Base-by-base conservation (phyloP, 2,113 vertebrate species). In the Thalassarche chlororhynchos region DNA sequence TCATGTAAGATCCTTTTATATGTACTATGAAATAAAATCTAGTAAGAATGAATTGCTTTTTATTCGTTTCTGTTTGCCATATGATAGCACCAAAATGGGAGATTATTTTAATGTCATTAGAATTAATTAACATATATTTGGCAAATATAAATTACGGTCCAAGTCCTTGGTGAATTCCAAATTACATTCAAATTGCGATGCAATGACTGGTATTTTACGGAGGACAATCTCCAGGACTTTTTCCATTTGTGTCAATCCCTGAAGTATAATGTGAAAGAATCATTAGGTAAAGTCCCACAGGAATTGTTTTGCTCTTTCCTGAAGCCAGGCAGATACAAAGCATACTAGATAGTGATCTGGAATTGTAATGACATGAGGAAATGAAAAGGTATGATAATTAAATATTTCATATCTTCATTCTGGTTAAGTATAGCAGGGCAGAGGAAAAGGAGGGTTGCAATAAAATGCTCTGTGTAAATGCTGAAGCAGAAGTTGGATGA, bases 41-140 rank as follows among this genome's bases (percentile, higher is more conserved):
- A 47, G 25, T 65, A 68, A 61, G n/a, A 92, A 88, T 83, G 12
- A 75, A 71, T 76, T 70, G 17, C 7, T 38, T 89, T 97, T 88
- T 93, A 66, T 78, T 81, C 2, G 64, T 82, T 95, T 93, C 66
- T 92, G 77, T 91, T 84, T 87, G 32, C 60, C 9, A 2, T 80
- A 93, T 51, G 86, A 87, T 66, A 47, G 20, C 62, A 94, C 72
- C 76, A 96, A 97, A 97, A 93, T 32, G 46, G 32, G 40, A 90
- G 55, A 34, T 92, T 81, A 66, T 87, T 91, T 92, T 94, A 96
- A 93, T 95, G 70, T 93, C 42, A 93, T 95, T 79, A 96, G 85
- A 98, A 97, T 97, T 89, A 97, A 97, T 98, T 98, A 97, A 54
- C 89, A 89, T 97, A 76, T 66, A 96, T 91, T 96, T 90, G 46